A percentile compares a stretch with the other conserved stretches of the same genome.
Conservation (phyloP, 1,140 invertebrate species). For the Dinoponera quadriceps region DNA sequence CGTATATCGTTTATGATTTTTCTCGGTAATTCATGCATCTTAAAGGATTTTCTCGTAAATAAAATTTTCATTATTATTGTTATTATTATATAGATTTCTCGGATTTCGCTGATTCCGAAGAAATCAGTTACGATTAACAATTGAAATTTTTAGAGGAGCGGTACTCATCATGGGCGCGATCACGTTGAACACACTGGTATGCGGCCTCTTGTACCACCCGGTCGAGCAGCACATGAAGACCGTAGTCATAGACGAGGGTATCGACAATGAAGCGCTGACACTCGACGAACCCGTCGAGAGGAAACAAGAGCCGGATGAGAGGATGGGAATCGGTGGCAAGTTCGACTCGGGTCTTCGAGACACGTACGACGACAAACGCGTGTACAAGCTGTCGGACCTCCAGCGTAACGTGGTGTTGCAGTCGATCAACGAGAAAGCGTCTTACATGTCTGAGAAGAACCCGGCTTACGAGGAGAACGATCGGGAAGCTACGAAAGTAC, state of each 20-base stretch:
- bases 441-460: neutral
- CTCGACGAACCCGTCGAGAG: constrained; percentile 71
- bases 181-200: constrained; percentile 92
- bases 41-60: too few relatives aligned
- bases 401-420: constrained; percentile 21
- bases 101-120: too few relatives aligned
- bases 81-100: too few relatives aligned
- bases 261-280: constrained; percentile 84
- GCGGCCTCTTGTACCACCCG: constrained; percentile 92
- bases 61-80: too few relatives aligned
- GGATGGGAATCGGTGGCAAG: neutral
- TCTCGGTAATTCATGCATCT: too few relatives aligned
- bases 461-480: constrained; percentile 5
- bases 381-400: constrained; percentile 61
- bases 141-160: constrained; percentile 87
- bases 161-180: constrained; percentile 93
- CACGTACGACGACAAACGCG: neutral
- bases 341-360: neutral
- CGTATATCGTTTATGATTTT: too few relatives aligned
- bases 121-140: too few relatives aligned
- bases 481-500: neutral
- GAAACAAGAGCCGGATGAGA: constrained; percentile 27
- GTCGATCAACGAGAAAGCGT: constrained; percentile 7
- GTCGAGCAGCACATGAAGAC: constrained; percentile 92
- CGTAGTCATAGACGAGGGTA: constrained; percentile 85